A percentile compares a stretch with the other conserved stretches of the same genome.
phyloP scores from a whole-genome alignment of 2,797 vertebrate species.

The Alcedo atthis region DNA sequence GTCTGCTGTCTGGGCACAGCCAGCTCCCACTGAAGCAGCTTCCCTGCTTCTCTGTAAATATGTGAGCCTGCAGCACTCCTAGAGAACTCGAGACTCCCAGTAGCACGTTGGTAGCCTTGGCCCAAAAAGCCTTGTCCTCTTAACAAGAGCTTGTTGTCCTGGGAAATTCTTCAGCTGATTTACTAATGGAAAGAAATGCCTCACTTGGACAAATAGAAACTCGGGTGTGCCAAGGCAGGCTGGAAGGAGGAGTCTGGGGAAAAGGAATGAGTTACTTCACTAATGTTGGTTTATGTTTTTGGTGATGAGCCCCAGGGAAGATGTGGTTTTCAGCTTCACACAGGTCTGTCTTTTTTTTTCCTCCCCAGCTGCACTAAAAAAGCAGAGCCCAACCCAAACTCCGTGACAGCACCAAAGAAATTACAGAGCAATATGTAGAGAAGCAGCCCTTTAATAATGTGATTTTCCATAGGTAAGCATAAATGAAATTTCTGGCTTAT shows the following conservation, averaged over 20 bases:
- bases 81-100: background rate
- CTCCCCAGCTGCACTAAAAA: background rate
- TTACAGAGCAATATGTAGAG: background rate
- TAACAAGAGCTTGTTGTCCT: background rate
- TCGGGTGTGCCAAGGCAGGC: background rate
- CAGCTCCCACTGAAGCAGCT: background rate
- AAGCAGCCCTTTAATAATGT: conserved; percentile 12
- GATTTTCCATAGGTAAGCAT: background rate
- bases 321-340: background rate
- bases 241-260: background rate
- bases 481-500: background rate
- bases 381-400: background rate
- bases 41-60: background rate
- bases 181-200: conserved; percentile 35
- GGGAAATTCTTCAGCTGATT: background rate
- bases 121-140: background rate
- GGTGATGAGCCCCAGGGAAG: background rate
- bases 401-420: conserved; percentile 9
- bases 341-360: no score
- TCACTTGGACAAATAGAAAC: conserved; percentile 15
- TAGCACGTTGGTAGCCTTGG: background rate
- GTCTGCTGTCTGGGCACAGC: background rate
- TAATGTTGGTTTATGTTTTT: background rate
- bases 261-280: conserved; percentile 18
- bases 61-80: background rate